Conservation (phyloP, 2,888 invertebrate species). For the Meta bourneti region DNA sequence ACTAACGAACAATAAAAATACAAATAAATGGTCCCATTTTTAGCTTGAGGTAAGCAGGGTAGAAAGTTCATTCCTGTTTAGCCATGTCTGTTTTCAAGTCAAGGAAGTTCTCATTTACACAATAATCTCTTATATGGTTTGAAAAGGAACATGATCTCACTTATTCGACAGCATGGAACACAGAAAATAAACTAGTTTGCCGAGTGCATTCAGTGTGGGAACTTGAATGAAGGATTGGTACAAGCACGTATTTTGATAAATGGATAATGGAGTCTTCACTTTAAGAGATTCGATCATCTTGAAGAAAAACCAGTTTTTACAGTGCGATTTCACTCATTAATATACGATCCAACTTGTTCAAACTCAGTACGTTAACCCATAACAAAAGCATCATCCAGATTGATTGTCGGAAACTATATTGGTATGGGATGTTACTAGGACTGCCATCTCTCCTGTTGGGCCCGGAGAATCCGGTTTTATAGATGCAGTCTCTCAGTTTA, state of each 20-base stretch:
- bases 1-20: no score
- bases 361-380: no score
- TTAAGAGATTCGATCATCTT: neutral
- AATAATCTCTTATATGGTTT: neutral
- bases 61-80: no score
- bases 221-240: neutral
- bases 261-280: neutral
- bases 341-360: neutral
- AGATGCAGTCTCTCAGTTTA: no score
- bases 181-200: neutral
- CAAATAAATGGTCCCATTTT: no score
- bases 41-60: no score
- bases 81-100: no score
- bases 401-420: no score
- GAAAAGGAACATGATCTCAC: neutral
- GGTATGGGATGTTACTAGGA: no score
- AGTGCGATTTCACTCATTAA: neutral
- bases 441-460: no score
- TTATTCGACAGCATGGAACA: neutral
- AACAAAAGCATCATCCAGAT: no score
- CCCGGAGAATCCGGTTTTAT: no score
- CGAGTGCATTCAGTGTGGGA: neutral
- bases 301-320: neutral
- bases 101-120: neutral
- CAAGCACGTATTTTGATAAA: neutral